phyloP scores from a whole-genome alignment of 2,888 invertebrate species.

The Pseudanteris insignis region DNA sequence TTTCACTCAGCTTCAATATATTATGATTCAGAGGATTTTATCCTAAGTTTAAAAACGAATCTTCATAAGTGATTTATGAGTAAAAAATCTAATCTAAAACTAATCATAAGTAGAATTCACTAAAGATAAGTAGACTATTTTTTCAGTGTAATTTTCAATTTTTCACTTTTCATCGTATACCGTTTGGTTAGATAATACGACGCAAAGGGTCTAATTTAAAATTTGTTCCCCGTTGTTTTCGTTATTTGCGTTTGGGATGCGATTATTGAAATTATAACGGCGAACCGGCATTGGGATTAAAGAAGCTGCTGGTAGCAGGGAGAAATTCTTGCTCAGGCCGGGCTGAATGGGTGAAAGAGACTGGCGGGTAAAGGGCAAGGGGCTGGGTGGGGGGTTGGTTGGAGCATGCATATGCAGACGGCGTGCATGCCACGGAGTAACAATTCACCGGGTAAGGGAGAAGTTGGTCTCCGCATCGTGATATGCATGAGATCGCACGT shows the following conservation, averaged over 20 bases:
- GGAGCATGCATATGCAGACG: conserved; percentile 63
- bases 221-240: background rate
- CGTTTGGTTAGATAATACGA: no score
- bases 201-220: no score
- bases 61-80: no score
- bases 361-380: background rate
- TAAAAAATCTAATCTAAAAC: no score
- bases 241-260: background rate
- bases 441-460: conserved; percentile 57
- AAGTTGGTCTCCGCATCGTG: conserved; percentile 50
- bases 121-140: no score
- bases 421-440: conserved; percentile 60
- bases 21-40: no score
- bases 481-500: conserved; percentile 56
- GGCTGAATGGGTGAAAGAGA: background rate
- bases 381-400: conserved; percentile 11
- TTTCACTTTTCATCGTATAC: no score
- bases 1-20: no score
- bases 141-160: no score
- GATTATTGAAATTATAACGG: background rate
- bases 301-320: background rate
- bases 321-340: background rate
- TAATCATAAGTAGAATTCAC: no score
- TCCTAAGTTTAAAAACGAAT: no score
- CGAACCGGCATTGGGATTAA: background rate